Evolutionary conservation across 2,113 vertebrate genomes (phyloP), one percentile per base, ranked within the genome.

Genomic region (Coreoperca whiteheadi): DNA sequence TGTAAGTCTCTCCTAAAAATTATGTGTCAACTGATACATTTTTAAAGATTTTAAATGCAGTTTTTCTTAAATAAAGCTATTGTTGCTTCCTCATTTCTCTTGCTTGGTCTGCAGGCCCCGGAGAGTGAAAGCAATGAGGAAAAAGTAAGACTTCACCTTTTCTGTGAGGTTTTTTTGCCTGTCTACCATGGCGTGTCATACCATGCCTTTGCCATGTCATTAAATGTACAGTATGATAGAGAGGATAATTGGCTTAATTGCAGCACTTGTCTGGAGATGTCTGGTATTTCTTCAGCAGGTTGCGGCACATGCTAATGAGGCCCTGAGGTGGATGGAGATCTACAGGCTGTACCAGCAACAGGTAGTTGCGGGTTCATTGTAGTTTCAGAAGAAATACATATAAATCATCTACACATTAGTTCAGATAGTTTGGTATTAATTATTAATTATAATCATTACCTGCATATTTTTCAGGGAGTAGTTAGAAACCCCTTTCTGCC

Each of bases 261-360:
- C 67, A 64, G 64, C 14, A 34, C 85, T 70, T 88, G 90, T 89
- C 85, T 94, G 88, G 66, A 82, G 65, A 88, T 61, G 87, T 91
- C 76, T 89, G 81, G 85, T 90, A 69, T 93, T 82, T 86, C 56
- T 76, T 59, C 75, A 88, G 84, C 93, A 93, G 88, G 74, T 80
- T 81, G 88, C 86, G 10, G 88, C 88, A 6, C 92, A 95, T 88
- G 92, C 94, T 82, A 94, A 95, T 86, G 87, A 85, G 43, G 94
- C 92, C 87, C 82, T 94, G 77, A 92, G 92, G 88, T 89, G 93
- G 90, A 95, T 95, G 94, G 93, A 95, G 81, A 77, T 95, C 72
- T 93, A 94, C 89, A 91, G 95, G 75, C 39, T 94, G 46, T 91
- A 91, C 73, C 92, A 88, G 89, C 94, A 95, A 85, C 94, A 94